Base-by-base conservation (phyloP, 2,888 invertebrate species). In the Aporophyla lueneburgensis region DNA sequence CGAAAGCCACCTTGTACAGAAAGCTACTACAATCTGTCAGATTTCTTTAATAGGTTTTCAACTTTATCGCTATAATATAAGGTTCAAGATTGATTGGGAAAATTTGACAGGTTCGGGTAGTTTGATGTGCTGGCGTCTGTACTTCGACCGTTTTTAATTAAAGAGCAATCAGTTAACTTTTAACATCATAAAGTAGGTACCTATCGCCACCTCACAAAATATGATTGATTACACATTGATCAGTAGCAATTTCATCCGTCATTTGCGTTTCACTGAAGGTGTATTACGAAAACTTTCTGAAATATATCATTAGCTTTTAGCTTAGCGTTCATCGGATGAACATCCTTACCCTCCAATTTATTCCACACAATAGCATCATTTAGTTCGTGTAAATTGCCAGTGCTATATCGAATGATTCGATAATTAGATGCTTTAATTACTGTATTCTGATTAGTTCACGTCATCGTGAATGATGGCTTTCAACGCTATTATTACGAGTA, bases 371-470 rank as follows among this genome's bases (percentile, higher is more conserved):
- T 86, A 71, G 75, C 72, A 80, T 79, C 72, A 83, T 78, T 87
- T 85, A 74, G 75, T 46, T 74, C 24, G n/a, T 63, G 72, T 76
- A 81, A 82, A 86, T 76, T 71, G 70, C 80, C 66, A 85, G 84
- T 76, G 70, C 79, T 77, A 81, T 74, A 81, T 56, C 71, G 71
- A 67, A 51, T 90, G 88, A 92, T 91, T 88, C 40, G 89, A 86
- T 93, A 93, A 93, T 94, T 91, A 89, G 86, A 79, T 77, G 85
- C 81, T 87, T 80, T 89, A 88, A 92, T 93, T 90, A 90, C 88
- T 70, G n/a, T 76, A 76, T 76, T 84, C 82, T 74, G 73, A 82
- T 83, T 81, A 71, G 77, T 74, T 66, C 74, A 67, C 72, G 49
- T 77, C 87, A 81, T 76, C 43, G n/a, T 71, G 76, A 81, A 82